These are phyloP conservation scores for Drosophila willistoni DNA, from an alignment of 1,140 invertebrate genomes.

Conservation along the genomic window DNA sequence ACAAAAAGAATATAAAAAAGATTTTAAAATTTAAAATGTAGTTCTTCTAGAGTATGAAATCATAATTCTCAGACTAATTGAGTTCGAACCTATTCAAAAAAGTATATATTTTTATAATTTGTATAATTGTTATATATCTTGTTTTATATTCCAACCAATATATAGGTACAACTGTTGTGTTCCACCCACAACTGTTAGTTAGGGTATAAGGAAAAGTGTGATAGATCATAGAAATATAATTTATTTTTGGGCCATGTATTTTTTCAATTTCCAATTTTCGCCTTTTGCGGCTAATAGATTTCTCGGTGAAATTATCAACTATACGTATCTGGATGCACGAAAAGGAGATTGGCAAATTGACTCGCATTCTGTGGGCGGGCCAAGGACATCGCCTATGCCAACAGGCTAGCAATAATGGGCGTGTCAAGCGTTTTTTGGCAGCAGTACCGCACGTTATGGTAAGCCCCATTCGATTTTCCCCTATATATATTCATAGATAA, in stretches of 20 bases:
- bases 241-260: background rate
- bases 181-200: too few relatives aligned
- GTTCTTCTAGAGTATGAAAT: too few relatives aligned
- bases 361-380: slow-evolving; percentile 94
- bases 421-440: slow-evolving; percentile 91
- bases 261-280: slow-evolving; percentile 47
- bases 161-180: too few relatives aligned
- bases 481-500: background rate
- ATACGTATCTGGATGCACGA: slow-evolving; percentile 97
- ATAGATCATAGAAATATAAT: background rate
- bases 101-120: too few relatives aligned
- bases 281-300: slow-evolving; percentile 83
- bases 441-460: slow-evolving; percentile 95
- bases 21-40: too few relatives aligned
- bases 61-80: too few relatives aligned
- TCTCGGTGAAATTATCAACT: slow-evolving; percentile 92
- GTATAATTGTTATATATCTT: too few relatives aligned
- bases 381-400: slow-evolving; percentile 91
- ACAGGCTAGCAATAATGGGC: slow-evolving; percentile 92
- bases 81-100: too few relatives aligned
- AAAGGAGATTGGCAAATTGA: slow-evolving; percentile 91
- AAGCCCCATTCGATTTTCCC: slow-evolving; percentile 14
- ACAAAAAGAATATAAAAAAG: too few relatives aligned
- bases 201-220: background rate
- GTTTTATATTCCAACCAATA: too few relatives aligned